These are phyloP conservation scores for Clarias platycephalus DNA, from an alignment of 2,797 vertebrate species.

Conservation along the genomic window DNA sequence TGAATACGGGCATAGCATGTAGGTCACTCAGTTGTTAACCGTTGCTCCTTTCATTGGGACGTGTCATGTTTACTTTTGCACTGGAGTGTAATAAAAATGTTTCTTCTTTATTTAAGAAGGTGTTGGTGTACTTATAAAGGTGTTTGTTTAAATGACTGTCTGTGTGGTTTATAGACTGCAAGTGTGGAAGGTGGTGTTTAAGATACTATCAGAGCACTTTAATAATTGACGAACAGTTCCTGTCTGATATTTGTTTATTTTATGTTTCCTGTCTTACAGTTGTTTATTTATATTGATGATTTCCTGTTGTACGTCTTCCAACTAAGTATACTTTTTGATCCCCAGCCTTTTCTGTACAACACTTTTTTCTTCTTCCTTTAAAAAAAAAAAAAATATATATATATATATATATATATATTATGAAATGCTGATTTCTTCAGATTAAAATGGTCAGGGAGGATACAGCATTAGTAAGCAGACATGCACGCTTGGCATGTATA, in stretches of 20 bases:
- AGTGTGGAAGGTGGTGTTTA: slow-evolving; percentile 18
- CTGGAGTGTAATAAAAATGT: slow-evolving; percentile 22
- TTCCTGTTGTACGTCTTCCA: slow-evolving; percentile 40
- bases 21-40: neutral
- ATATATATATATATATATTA: no score
- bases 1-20: slow-evolving; percentile 19
- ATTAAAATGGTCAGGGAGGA: slow-evolving; percentile 24
- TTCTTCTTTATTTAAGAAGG: slow-evolving; percentile 44
- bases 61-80: slow-evolving; percentile 28
- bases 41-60: neutral
- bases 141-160: slow-evolving; percentile 40
- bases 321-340: neutral
- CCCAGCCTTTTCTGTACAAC: neutral
- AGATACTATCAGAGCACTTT: slow-evolving; percentile 24
- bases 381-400: no score
- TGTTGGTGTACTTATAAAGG: slow-evolving; percentile 52
- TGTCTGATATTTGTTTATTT: neutral
- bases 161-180: slow-evolving; percentile 32
- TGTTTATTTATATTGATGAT: slow-evolving; percentile 19
- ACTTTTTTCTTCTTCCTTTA: neutral
- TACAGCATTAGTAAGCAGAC: neutral
- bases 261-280: neutral
- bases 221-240: slow-evolving; percentile 8
- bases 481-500: neutral
- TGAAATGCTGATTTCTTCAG: neutral